Percentiles rank a stretch among this genome's conserved stretches.
Conservation (phyloP, 2,888 invertebrate genomes). For the Steinernema hermaphroditum region DNA sequence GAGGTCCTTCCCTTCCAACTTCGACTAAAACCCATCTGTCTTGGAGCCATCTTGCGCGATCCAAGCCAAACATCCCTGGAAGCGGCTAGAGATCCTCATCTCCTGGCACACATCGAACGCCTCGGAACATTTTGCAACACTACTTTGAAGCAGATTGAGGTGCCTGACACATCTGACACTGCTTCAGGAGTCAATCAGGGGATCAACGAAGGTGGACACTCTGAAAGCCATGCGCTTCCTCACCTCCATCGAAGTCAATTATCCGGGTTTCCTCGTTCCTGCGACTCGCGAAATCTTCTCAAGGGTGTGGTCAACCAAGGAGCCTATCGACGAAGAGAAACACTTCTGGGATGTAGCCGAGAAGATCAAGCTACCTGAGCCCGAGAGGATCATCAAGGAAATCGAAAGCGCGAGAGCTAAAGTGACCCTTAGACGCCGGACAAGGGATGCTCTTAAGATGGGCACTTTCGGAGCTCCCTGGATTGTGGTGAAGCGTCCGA, state of each 20-base stretch:
- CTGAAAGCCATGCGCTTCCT: slow-evolving; percentile 40
- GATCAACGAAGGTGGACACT: slow-evolving; percentile 42
- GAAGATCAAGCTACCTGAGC: slow-evolving; percentile 39
- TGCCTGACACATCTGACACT: no score
- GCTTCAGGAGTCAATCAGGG: slow-evolving; percentile 40
- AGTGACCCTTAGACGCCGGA: slow-evolving; percentile 36
- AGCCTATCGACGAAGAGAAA: slow-evolving; percentile 45
- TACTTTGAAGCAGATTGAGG: no score
- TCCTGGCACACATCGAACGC: no score
- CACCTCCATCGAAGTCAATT: slow-evolving; percentile 23
- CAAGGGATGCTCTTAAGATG: slow-evolving; percentile 38
- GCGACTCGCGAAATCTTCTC: slow-evolving; percentile 48
- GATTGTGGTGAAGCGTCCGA: slow-evolving; percentile 45
- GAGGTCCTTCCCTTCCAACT: slow-evolving; percentile 68
- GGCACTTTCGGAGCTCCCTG: slow-evolving; percentile 57
- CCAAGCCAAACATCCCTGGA: no score
- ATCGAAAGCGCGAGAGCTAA: slow-evolving; percentile 38
- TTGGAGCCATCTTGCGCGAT: slow-evolving; percentile 65
- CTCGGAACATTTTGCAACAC: no score
- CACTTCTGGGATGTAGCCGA: slow-evolving; percentile 44
- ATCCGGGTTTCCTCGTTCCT: slow-evolving; percentile 21
- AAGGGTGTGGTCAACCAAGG: slow-evolving; percentile 45
- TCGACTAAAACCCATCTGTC: slow-evolving; percentile 68
- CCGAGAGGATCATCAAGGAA: slow-evolving; percentile 38
- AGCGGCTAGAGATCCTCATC: no score